phyloP scores from a whole-genome alignment of 1,140 invertebrate genomes.

The Augochlora pura region DNA sequence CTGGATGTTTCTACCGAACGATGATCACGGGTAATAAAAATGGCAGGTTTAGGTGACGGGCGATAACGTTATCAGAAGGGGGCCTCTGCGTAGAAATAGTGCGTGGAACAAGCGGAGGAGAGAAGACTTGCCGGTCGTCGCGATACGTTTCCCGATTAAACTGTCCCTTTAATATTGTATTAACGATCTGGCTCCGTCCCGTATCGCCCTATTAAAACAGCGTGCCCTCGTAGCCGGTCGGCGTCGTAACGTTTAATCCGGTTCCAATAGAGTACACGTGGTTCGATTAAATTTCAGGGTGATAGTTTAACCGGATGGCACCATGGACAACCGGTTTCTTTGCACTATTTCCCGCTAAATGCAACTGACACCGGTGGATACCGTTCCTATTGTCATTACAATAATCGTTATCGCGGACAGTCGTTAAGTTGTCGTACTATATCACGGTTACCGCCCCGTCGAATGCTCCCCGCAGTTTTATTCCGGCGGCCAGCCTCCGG shows the following conservation, averaged over 20 bases:
- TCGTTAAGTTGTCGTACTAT: constrained; percentile 18
- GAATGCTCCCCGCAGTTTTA: constrained; percentile 4
- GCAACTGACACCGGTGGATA: neutral
- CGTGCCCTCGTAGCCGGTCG: too few species aligned
- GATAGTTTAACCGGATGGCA: neutral
- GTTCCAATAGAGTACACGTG: neutral
- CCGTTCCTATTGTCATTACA: constrained; percentile 21
- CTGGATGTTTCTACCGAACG: too few species aligned
- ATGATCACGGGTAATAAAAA: too few species aligned
- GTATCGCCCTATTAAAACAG: neutral
- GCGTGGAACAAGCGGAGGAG: neutral
- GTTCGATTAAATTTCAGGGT: constrained; percentile 13
- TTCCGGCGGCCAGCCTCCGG: neutral
- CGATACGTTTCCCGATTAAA: constrained; percentile 14
- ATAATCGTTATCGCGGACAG: constrained; percentile 37
- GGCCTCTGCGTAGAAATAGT: neutral
- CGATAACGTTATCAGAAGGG: too few species aligned
- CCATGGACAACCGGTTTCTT: neutral
- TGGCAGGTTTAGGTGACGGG: too few species aligned
- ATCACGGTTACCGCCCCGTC: constrained; percentile 14
- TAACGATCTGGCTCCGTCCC: too few species aligned
- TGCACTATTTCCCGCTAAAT: neutral
- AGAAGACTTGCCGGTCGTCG: neutral
- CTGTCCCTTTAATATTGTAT: neutral
- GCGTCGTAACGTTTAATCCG: neutral